Evolutionary conservation across 1,140 invertebrate genomes (phyloP), one percentile per base, ranked within the genome.

Genomic region (Rhagoletis zephyria): DNA sequence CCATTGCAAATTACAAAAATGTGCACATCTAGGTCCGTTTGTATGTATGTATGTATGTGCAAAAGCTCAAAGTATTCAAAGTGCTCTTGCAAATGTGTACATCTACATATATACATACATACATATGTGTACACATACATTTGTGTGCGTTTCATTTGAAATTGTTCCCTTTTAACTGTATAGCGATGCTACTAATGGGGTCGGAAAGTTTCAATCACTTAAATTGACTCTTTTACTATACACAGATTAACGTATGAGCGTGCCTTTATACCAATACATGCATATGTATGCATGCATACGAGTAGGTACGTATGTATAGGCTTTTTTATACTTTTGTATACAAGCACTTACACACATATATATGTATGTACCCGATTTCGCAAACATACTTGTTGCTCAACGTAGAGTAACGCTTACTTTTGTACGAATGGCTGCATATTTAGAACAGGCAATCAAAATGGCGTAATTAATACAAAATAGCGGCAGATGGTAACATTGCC

Each of bases 161-260:
- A 74, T 74, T 42, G 14, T 45, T 74, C 12, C 67, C 61, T 10
- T 48, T 48, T 48, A 40, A 48, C 67, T 74, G 30, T 70, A 42
- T 70, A 14, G 40, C 67, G 14, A 45, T 48, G 9, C 42, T n/a
- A 16, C 42, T 14, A 74, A 48, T 74, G 42, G 67, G 67, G 67
- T 74, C 67, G 67, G 4, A 74, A 45, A 45, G 67, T 74, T 74
- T 74, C 67, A 74, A 74, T 74, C 67, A 74, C 67, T 74, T 74
- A 5, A 48, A 74, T 48, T 74, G 42, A 74, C 67, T 74, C 2
- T n/a, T 70, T 45, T 74, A 45, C 12, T 74, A 74, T 74, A n/a
- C n/a, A n/a, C n/a, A 56, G 51, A 56, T 56, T 74, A 45, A 40
- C 45, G 42, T 45, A 42, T 40, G 2, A 19, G 10, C 30, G 30